Evolutionary conservation across 2,888 invertebrate genomes (phyloP).

Genomic region (Germaria angustata): DNA sequence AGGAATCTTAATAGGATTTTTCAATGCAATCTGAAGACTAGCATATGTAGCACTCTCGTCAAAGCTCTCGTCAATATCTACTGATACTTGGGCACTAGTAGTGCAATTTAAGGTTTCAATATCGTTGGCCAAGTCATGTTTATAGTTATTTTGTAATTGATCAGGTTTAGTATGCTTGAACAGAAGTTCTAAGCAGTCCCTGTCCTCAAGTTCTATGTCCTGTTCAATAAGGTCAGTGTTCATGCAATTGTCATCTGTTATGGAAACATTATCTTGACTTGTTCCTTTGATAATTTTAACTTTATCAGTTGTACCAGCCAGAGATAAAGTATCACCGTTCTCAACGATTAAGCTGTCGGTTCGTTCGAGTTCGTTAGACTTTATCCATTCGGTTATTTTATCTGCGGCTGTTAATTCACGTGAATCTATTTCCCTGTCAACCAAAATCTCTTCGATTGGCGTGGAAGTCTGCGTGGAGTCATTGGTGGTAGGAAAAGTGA

Average conservation of each 20-base stretch:
- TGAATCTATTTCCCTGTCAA: conserved; percentile 70
- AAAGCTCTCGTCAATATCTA: conserved; percentile 84
- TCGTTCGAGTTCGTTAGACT: conserved; percentile 78
- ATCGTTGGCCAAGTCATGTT: neutral
- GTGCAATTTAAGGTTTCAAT: conserved; percentile 27
- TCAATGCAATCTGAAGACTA: conserved; percentile 91
- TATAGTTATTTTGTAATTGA: neutral
- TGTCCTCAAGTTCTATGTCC: conserved; percentile 88
- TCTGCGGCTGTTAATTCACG: conserved; percentile 74
- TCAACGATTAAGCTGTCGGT: conserved; percentile 76
- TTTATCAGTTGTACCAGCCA: conserved; percentile 66
- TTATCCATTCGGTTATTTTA: conserved; percentile 79
- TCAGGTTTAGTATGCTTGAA: neutral
- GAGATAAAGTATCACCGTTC: conserved; percentile 72
- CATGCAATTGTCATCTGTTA: conserved; percentile 82
- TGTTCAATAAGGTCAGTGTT: conserved; percentile 86
- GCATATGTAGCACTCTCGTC: conserved; percentile 90
- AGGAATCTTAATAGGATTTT: conserved; percentile 88
- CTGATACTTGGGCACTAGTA: conserved; percentile 74
- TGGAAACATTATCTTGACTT: conserved; percentile 68
- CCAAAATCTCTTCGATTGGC: conserved; percentile 75
- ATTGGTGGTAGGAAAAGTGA: conserved; percentile 73
- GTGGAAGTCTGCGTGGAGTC: conserved; percentile 76
- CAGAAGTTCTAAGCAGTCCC: conserved; percentile 18
- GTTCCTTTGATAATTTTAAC: neutral